Percentiles rank a stretch among this genome's conserved stretches.
Conservation (phyloP, 2,797 vertebrate genomes). For the Typhlichthys subterraneus region DNA sequence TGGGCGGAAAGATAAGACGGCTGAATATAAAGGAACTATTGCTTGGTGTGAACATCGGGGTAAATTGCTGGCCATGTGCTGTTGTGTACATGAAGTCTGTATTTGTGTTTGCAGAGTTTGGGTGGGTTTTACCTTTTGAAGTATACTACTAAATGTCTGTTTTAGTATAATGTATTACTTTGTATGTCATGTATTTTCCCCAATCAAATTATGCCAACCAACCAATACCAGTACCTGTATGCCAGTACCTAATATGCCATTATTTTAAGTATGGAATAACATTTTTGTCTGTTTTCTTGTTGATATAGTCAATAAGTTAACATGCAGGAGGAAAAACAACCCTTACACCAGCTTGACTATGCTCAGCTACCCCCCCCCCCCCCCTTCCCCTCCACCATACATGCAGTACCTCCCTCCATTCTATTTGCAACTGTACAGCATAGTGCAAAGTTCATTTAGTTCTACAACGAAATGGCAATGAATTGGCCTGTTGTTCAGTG, state of each 20-base stretch:
- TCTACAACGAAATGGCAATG: neutral
- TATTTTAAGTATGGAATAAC: neutral
- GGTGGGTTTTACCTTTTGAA: too few species aligned
- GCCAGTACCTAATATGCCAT: too few species aligned
- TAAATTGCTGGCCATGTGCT: neutral
- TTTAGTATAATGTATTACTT: too few species aligned
- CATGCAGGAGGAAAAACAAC: slow-evolving; percentile 36
- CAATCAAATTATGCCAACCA: too few species aligned
- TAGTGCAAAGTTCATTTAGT: slow-evolving; percentile 34
- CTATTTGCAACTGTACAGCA: slow-evolving; percentile 35
- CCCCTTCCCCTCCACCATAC: slow-evolving; percentile 6
- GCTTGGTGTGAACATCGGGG: neutral
- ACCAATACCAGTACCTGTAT: too few species aligned
- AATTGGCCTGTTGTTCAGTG: neutral
- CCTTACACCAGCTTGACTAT: slow-evolving; percentile 12
- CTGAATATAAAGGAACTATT: neutral
- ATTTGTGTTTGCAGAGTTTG: too few species aligned
- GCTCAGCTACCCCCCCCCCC: slow-evolving; percentile 22
- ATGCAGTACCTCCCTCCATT: neutral
- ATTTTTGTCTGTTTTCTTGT: neutral
- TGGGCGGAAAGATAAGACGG: neutral
- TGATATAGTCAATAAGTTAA: slow-evolving; percentile 10
- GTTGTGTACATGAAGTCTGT: too few species aligned
- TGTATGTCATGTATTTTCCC: too few species aligned
- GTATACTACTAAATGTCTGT: too few species aligned